phyloP scores from a whole-genome alignment of 1,140 invertebrate species.

The Sitodiplosis mosellana region DNA sequence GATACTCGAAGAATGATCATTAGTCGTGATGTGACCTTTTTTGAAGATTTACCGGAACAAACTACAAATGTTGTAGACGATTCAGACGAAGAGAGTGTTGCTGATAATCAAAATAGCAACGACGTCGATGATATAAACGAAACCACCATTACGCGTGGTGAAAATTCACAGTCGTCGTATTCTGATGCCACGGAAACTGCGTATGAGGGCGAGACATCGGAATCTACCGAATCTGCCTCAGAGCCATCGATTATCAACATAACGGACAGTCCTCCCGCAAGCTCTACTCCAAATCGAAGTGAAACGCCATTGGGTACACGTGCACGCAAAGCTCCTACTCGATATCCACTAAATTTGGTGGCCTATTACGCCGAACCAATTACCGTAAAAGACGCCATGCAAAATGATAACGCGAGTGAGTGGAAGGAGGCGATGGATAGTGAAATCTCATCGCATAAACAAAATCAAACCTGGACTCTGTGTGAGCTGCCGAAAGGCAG shows the following conservation, averaged over 20 bases:
- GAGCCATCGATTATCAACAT: neutral
- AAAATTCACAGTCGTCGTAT: neutral
- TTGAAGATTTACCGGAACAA: neutral
- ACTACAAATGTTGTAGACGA: neutral
- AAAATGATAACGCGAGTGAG: neutral
- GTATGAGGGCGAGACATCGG: too few species aligned
- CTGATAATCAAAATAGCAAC: neutral
- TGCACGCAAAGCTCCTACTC: neutral
- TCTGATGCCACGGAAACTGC: neutral
- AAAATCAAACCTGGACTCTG: slow-evolving; percentile 11
- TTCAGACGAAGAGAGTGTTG: neutral
- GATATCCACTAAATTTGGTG: neutral
- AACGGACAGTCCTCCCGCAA: neutral
- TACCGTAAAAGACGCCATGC: neutral
- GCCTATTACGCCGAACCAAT: neutral
- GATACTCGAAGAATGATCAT: neutral
- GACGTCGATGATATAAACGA: neutral
- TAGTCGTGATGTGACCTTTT: neutral
- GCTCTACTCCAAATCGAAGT: too few species aligned
- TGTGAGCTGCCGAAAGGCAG: slow-evolving; percentile 11
- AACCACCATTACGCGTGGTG: neutral
- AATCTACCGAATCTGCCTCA: neutral
- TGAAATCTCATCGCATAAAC: neutral
- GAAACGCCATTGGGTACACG: too few species aligned
- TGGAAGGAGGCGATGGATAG: neutral